A percentile compares a stretch with the other conserved stretches of the same genome.
Evolutionary conservation across 2,113 vertebrate species (phyloP).

Genomic region (Nycticorax nycticorax): DNA sequence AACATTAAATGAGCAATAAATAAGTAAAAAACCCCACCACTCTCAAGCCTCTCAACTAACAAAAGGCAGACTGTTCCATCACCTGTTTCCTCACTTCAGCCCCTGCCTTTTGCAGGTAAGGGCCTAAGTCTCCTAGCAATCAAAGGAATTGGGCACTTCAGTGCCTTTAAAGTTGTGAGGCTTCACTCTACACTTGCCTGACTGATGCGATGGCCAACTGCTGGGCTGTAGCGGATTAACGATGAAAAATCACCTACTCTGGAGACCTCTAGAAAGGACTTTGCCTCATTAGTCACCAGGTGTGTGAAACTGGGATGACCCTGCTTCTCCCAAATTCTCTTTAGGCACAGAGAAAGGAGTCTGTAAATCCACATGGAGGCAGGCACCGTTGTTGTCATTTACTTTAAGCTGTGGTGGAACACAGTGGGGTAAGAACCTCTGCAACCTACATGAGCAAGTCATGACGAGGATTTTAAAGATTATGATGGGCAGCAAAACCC

Average conservation of each 20-base stretch:
- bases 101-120: neutral
- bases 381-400: neutral
- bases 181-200: neutral
- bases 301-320: neutral
- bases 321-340: neutral
- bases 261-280: neutral
- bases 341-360: neutral
- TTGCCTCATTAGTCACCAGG: neutral
- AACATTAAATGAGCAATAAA: neutral
- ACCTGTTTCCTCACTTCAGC: neutral
- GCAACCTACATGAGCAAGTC: neutral
- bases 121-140: neutral
- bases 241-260: neutral
- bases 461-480: neutral
- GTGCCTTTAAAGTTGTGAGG: neutral
- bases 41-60: neutral
- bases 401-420: neutral
- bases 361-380: neutral
- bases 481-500: neutral
- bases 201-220: neutral
- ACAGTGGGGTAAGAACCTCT: neutral
- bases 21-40: neutral
- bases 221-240: neutral
- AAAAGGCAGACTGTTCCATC: neutral
- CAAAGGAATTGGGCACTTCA: neutral